Percentiles rank a stretch among this genome's conserved stretches.
These are phyloP conservation scores for Mesochorus sp. DNA, from an alignment of 2,888 invertebrate species.

Conservation along the genomic window DNA sequence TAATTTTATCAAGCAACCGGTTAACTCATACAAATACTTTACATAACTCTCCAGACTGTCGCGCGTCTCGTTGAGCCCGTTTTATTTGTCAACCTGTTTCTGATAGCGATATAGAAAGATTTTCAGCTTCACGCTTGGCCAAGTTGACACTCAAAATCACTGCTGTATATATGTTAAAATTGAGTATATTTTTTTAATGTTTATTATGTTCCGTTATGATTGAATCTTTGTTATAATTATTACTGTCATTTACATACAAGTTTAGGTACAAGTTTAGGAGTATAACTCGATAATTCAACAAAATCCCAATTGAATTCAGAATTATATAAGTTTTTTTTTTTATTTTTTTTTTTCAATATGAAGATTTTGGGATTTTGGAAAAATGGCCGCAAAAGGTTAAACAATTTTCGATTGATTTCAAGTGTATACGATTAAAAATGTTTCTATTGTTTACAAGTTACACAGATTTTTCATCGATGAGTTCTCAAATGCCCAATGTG, in stretches of 20 bases:
- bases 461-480: too few relatives aligned
- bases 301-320: too few relatives aligned
- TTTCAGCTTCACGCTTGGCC: conserved; percentile 41
- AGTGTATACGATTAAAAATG: too few relatives aligned
- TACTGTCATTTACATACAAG: not conserved
- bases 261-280: too few relatives aligned
- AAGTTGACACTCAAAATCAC: not conserved
- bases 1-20: conserved; percentile 12
- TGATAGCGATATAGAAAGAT: conserved; percentile 25
- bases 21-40: conserved; percentile 22
- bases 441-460: too few relatives aligned
- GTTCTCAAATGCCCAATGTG: too few relatives aligned
- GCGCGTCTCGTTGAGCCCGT: not conserved
- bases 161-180: not conserved
- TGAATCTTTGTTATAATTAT: not conserved
- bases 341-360: too few relatives aligned
- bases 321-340: too few relatives aligned
- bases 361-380: too few relatives aligned
- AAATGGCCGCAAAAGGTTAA: too few relatives aligned
- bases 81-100: conserved; percentile 46
- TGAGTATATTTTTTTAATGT: not conserved
- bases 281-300: too few relatives aligned
- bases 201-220: conserved; percentile 3
- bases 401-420: too few relatives aligned
- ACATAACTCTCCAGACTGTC: conserved; percentile 29